A percentile compares a stretch with the other conserved stretches of the same genome.
phyloP scores from a whole-genome alignment of 2,113 vertebrate genomes.

The Pomatorhinus ruficollis region DNA sequence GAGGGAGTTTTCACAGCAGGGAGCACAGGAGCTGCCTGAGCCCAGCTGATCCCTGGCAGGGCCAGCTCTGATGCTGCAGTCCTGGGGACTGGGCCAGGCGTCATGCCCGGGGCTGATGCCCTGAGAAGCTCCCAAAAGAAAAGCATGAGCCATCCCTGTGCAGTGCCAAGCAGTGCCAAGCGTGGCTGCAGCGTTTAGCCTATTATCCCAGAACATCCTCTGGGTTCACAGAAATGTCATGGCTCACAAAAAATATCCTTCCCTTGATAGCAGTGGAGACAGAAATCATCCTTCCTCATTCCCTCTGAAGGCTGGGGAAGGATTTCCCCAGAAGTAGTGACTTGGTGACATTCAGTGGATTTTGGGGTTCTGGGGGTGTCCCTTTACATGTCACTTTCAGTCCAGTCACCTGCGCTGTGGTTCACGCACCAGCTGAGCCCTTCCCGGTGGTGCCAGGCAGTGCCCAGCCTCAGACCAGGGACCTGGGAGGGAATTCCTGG shows the following conservation, averaged over 20 bases:
- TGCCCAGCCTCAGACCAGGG: neutral
- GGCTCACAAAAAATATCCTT: neutral
- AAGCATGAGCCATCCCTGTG: neutral
- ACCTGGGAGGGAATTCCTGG: neutral
- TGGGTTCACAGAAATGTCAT: neutral
- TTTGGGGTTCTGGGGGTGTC: neutral
- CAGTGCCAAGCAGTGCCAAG: neutral
- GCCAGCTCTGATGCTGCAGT: neutral
- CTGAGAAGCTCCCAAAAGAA: neutral
- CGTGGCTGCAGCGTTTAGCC: neutral
- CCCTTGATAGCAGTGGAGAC: neutral
- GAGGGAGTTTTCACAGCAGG: neutral
- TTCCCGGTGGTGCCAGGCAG: neutral
- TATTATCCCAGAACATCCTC: neutral
- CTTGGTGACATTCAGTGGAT: neutral
- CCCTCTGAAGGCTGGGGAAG: neutral
- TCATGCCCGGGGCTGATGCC: neutral
- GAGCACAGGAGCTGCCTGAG: slow-evolving; percentile 4
- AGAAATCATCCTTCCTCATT: neutral
- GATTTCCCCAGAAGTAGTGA: neutral
- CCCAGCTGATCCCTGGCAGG: neutral
- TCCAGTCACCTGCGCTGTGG: no score
- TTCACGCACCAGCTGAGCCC: neutral
- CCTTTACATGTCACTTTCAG: accelerated
- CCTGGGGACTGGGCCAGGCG: neutral